Evolutionary conservation across 2,113 vertebrate species (phyloP).

Genomic region (Phalacrocorax carbo): DNA sequence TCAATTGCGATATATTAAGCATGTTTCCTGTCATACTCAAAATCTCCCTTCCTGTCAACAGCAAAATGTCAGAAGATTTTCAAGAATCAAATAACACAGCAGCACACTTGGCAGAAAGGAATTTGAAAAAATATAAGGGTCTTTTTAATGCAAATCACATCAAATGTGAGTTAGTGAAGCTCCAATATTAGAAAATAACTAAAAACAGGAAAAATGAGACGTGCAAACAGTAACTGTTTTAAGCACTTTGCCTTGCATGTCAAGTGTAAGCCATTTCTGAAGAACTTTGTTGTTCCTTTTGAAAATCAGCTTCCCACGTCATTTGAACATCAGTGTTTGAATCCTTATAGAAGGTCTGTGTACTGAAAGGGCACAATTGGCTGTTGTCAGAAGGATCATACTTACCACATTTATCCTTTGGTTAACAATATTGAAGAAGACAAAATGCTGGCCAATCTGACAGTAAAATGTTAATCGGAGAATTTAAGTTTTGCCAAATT

Average conservation of each 20-base stretch:
- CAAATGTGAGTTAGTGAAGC: neutral
- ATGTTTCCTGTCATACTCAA: neutral
- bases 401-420: neutral
- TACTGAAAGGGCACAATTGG: neutral
- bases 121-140: neutral
- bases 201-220: conserved; percentile 46
- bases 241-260: neutral
- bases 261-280: neutral
- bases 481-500: neutral
- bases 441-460: neutral
- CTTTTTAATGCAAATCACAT: neutral
- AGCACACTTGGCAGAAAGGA: neutral
- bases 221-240: conserved; percentile 14
- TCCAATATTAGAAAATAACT: conserved; percentile 23
- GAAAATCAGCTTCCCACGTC: neutral
- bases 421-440: neutral
- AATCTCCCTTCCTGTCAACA: neutral
- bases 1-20: neutral
- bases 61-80: neutral
- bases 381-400: neutral
- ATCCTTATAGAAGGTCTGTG: neutral
- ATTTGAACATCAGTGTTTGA: neutral
- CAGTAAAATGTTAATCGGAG: neutral
- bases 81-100: neutral
- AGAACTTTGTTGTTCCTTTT: neutral